Conservation (phyloP, 2,113 vertebrate species). For the Oenanthe melanoleuca region DNA sequence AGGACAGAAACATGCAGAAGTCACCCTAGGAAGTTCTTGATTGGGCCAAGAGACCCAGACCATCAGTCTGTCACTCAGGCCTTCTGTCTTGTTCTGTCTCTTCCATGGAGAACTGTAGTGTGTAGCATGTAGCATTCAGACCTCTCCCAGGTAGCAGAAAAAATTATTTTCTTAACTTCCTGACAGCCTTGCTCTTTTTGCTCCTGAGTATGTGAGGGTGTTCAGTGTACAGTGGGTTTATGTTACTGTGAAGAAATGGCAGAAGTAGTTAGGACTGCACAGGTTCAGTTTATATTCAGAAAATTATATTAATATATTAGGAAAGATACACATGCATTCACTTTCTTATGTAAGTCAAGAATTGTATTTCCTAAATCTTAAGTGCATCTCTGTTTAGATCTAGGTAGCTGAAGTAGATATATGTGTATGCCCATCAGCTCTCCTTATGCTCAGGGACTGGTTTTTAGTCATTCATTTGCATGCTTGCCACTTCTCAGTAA, state of each 20-base stretch:
- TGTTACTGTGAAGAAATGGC: not conserved
- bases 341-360: not conserved
- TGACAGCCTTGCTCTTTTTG: not conserved
- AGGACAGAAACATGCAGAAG: not conserved
- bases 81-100: not conserved
- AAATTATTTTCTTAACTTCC: not conserved
- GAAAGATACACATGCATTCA: not conserved
- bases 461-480: not conserved
- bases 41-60: not conserved
- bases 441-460: not conserved
- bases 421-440: not conserved
- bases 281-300: not conserved
- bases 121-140: not conserved
- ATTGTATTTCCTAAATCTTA: not conserved
- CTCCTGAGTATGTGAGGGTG: not conserved
- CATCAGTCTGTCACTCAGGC: not conserved
- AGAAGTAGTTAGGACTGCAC: not conserved
- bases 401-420: not conserved
- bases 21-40: not conserved
- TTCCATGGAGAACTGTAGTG: not conserved
- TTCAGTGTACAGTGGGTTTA: not conserved
- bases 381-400: not conserved
- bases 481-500: fast-evolving
- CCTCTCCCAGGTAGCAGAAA: not conserved
- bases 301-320: not conserved